Evolutionary conservation across 2,797 vertebrate species (phyloP), one percentile per base, ranked within the genome.

Genomic region (Tangara arthus): DNA sequence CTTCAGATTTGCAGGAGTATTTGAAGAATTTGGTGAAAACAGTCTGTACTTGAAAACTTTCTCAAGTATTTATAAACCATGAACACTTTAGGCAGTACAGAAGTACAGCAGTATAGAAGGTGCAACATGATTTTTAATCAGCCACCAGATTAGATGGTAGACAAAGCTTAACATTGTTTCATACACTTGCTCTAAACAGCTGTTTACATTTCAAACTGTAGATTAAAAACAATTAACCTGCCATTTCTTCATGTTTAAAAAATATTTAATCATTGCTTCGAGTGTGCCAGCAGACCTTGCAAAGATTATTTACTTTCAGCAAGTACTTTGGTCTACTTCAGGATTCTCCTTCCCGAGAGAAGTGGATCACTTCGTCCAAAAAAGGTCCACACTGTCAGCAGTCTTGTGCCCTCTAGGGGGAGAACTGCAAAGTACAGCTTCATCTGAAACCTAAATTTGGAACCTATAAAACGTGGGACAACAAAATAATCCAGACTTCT

Each of bases 371-470:
- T 70, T 60, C 21, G 9, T 6, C 34, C 26, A 17, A 11, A 17
- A 46, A 37, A 46, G 8, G 13, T 16, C 16, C n/a, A 12, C 73
- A 12, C 60, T 41, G 39, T 30, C 76, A 90, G 68, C 73, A 75
- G 52, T 37, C 60, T 61, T 80, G 18, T 68, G 92, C 64, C 88
- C 92, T 95, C 95, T 95, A 44, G 73, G 49, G 96, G 70, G 30
- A 42, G 78, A 82, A 70, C 4, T 20, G 17, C 35, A 84, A 91
- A 59, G 55, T 61, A 59, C 79, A 90, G 14, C 21, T 73, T 73
- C 50, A 60, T 72, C 26, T 44, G 60, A 82, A 63, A 3, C 9
- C 24, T 59, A 17, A 66, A 81, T 1, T 12, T 4, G n/a, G 27
- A 76, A 57, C 28, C 27, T 32, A 16, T 15, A 28, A 55, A 80